Evolutionary conservation across 2,113 vertebrate genomes (phyloP).

Genomic region (Tauraco erythrolophus): DNA sequence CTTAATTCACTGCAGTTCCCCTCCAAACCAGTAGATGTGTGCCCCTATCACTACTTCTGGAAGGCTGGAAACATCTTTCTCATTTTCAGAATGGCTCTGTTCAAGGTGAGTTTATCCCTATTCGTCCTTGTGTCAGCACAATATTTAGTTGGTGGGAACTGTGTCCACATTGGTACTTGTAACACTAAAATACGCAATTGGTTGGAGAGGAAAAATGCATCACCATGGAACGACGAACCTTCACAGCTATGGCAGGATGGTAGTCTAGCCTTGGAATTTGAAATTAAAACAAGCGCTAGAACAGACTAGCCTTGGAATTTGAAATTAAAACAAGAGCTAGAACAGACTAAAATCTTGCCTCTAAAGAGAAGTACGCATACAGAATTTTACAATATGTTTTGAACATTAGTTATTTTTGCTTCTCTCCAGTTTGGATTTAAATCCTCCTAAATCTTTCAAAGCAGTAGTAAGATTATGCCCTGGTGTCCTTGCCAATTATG

Average conservation of each 20-base stretch:
- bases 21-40: not conserved
- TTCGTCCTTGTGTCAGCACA: not conserved
- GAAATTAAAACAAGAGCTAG: not conserved
- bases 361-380: not conserved
- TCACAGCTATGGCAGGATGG: not conserved
- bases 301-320: not conserved
- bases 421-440: not conserved
- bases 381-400: not conserved
- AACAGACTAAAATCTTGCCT: not conserved
- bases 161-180: not conserved
- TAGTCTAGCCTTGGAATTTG: not conserved
- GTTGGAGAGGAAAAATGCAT: not conserved
- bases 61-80: not conserved
- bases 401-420: not conserved
- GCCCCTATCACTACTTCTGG: not conserved
- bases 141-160: not conserved
- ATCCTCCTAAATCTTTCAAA: slow-evolving; percentile 34
- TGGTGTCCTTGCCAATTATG: not conserved
- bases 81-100: not conserved
- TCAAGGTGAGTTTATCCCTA: not conserved
- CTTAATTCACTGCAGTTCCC: not conserved
- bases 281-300: not conserved
- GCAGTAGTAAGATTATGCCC: not conserved
- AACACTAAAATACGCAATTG: not conserved
- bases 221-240: not conserved